Evolutionary conservation across 2,888 invertebrate species (phyloP).

Genomic region (Sphaeridia pumilis): DNA sequence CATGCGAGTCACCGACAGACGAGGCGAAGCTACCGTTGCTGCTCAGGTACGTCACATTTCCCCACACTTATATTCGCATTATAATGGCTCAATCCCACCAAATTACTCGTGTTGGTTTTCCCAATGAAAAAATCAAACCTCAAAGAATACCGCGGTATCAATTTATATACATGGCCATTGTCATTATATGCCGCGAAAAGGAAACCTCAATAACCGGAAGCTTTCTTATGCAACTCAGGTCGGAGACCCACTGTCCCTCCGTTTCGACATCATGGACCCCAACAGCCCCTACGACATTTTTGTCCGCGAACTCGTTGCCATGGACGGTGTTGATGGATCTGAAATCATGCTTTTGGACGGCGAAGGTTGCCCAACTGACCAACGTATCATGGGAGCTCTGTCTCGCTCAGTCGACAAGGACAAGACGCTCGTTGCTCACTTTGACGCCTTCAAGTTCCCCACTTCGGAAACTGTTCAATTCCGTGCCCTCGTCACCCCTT

Average conservation of each 20-base stretch:
- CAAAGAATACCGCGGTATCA: too few species aligned
- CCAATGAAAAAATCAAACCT: background rate
- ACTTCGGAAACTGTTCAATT: conserved; percentile 90
- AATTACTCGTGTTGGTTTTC: too few species aligned
- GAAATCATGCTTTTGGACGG: conserved; percentile 86
- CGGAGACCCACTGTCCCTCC: conserved; percentile 78
- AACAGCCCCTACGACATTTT: conserved; percentile 93
- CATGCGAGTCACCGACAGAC: conserved; percentile 49
- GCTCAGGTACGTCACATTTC: conserved; percentile 28
- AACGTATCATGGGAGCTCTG: conserved; percentile 85
- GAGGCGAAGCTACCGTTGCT: conserved; percentile 36
- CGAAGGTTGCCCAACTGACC: conserved; percentile 83
- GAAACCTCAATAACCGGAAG: too few species aligned
- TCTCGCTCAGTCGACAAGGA: conserved; percentile 57
- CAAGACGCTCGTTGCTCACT: conserved; percentile 60
- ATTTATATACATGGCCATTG: too few species aligned
- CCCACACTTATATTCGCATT: background rate
- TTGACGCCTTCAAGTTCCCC: conserved; percentile 93
- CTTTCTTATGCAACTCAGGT: conserved; percentile 46
- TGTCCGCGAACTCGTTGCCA: conserved; percentile 82
- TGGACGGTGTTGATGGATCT: conserved; percentile 86
- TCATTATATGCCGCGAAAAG: too few species aligned
- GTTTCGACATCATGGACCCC: conserved; percentile 83
- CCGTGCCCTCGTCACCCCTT: conserved; percentile 87
- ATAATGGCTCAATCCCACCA: background rate